phyloP scores from a whole-genome alignment of 2,113 vertebrate species.

The Anarhynchus alexandrinus region DNA sequence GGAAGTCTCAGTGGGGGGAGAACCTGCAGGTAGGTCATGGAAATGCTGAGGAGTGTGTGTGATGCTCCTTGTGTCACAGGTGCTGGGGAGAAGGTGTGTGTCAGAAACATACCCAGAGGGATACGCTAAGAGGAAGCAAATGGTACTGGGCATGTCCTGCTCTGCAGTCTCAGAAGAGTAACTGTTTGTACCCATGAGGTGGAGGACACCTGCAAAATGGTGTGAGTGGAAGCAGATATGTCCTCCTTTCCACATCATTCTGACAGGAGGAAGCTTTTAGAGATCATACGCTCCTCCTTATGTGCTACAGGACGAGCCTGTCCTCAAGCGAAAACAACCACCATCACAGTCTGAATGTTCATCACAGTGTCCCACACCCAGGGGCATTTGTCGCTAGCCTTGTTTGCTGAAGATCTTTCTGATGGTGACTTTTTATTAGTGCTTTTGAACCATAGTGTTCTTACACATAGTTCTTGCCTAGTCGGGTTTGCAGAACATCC shows the following conservation, averaged over 20 bases:
- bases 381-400: background rate
- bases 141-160: background rate
- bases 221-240: background rate
- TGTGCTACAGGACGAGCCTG: background rate
- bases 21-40: slow-evolving; percentile 88
- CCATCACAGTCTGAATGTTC: background rate
- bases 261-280: background rate
- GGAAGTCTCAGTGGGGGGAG: slow-evolving; percentile 97
- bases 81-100: background rate
- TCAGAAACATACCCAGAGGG: background rate
- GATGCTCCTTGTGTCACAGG: background rate
- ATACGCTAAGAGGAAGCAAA: background rate
- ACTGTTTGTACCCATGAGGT: background rate
- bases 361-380: background rate
- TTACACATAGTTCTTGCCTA: background rate
- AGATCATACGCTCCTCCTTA: background rate
- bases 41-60: background rate
- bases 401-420: background rate
- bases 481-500: background rate
- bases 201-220: background rate
- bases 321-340: background rate
- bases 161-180: background rate
- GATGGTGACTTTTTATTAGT: background rate
- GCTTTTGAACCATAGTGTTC: background rate
- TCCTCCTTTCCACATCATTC: background rate